Percentiles rank a stretch among this genome's conserved stretches.
These are phyloP conservation scores for Xiphydria camelus DNA, from an alignment of 2,888 invertebrate species.

Conservation along the genomic window DNA sequence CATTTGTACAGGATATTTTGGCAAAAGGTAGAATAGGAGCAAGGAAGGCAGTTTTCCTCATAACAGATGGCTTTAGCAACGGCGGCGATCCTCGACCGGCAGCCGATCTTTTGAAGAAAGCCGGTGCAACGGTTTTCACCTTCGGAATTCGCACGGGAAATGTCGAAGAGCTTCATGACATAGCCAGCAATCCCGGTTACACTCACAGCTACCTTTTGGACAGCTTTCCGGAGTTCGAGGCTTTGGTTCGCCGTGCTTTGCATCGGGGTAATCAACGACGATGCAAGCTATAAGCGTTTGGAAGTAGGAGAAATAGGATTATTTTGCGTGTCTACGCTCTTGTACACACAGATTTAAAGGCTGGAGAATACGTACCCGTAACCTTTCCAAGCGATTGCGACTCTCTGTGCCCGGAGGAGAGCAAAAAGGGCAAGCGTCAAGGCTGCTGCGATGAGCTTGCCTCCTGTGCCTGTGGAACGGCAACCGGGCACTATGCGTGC, in stretches of 20 bases:
- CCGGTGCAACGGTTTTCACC: constrained; percentile 62
- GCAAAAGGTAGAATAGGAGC: constrained; percentile 57
- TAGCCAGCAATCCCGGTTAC: constrained; percentile 67
- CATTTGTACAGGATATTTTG: constrained; percentile 57
- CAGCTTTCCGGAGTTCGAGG: constrained; percentile 71
- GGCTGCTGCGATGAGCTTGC: constrained; percentile 67
- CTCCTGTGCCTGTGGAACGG: constrained; percentile 68
- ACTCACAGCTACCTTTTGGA: constrained; percentile 69
- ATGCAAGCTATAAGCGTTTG: neutral
- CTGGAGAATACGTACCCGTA: constrained; percentile 64
- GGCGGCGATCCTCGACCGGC: constrained; percentile 69
- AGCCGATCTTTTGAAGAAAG: constrained; percentile 62
- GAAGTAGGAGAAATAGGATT: neutral
- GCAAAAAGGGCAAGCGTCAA: constrained; percentile 13
- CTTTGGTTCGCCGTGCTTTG: constrained; percentile 68
- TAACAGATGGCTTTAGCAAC: constrained; percentile 74
- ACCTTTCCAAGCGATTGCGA: constrained; percentile 60
- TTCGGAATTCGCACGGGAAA: constrained; percentile 70
- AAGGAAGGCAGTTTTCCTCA: constrained; percentile 67
- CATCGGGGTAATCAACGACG: constrained; percentile 62
- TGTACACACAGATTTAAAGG: constrained; percentile 62
- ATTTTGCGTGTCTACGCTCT: neutral
- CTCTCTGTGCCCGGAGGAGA: constrained; percentile 57
- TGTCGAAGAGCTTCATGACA: constrained; percentile 64
- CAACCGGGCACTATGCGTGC: constrained; percentile 72